phyloP scores from a whole-genome alignment of 1,140 invertebrate species.

The Cyclargus thomasi region DNA sequence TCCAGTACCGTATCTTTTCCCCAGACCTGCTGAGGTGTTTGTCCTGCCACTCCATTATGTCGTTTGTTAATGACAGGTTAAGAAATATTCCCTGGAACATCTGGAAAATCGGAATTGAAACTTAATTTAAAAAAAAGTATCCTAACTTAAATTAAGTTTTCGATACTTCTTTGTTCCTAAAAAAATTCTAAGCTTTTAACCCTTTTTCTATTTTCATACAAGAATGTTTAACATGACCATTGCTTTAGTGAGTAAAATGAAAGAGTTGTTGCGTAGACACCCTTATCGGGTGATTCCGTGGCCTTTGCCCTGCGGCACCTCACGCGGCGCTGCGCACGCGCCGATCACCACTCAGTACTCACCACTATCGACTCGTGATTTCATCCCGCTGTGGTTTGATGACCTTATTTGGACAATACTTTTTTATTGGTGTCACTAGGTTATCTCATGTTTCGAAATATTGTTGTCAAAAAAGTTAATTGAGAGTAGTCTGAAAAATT shows the following conservation, averaged over 20 bases:
- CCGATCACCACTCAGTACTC: no score
- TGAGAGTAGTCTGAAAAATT: not conserved
- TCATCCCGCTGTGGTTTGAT: not conserved
- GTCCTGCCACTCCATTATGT: not conserved
- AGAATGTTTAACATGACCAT: not conserved
- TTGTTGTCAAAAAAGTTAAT: not conserved
- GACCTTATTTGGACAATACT: not conserved
- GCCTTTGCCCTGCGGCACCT: not conserved
- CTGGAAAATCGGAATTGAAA: not conserved
- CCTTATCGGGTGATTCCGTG: not conserved
- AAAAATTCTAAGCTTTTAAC: no score
- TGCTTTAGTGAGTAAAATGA: not conserved
- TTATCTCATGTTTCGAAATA: not conserved
- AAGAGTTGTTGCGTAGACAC: not conserved
- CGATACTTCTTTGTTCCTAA: no score
- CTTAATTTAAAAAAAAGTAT: not conserved
- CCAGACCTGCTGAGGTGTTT: not conserved
- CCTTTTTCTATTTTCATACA: no score
- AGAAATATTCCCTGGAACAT: constrained; percentile 5
- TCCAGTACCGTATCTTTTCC: not conserved
- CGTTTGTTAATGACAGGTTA: not conserved
- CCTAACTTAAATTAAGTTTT: no score
- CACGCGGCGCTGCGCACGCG: not conserved
- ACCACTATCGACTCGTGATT: not conserved
- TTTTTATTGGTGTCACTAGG: not conserved